Evolutionary conservation across 92 coral and sea anemone genomes (phyloP).

Genomic region (Siderastrea siderea): DNA sequence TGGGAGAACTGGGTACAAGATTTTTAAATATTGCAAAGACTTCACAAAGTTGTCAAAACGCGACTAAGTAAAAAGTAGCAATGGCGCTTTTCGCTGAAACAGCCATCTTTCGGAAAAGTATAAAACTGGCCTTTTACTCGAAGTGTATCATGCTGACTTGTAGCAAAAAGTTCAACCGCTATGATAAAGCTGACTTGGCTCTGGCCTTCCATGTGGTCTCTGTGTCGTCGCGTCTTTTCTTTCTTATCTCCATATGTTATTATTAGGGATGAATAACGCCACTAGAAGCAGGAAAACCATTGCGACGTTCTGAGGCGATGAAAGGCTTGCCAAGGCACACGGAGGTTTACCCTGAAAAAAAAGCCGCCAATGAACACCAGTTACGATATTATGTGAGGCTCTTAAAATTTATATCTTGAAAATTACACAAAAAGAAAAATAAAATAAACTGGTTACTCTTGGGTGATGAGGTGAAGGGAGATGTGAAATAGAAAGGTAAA

Average conservation of each 20-base stretch:
- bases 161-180: too few relatives aligned
- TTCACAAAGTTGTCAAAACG: neutral
- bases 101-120: conserved; percentile 4
- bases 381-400: neutral
- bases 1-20: too few relatives aligned
- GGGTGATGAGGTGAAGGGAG: too few relatives aligned
- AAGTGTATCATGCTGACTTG: neutral
- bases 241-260: conserved; percentile 19
- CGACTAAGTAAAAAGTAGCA: neutral
- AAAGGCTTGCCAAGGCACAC: conserved; percentile 43
- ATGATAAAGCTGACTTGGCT: neutral
- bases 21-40: neutral
- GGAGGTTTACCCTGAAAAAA: conserved; percentile 48
- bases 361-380: neutral
- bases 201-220: neutral
- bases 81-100: neutral
- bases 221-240: neutral
- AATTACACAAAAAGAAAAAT: too few relatives aligned
- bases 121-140: neutral
- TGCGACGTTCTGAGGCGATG: neutral
- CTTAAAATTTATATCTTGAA: too few relatives aligned
- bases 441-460: too few relatives aligned
- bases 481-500: too few relatives aligned
- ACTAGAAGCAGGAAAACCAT: conserved; percentile 4
- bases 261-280: neutral